phyloP scores from a whole-genome alignment of 2,888 invertebrate species.

The Antheraea yamamai region DNA sequence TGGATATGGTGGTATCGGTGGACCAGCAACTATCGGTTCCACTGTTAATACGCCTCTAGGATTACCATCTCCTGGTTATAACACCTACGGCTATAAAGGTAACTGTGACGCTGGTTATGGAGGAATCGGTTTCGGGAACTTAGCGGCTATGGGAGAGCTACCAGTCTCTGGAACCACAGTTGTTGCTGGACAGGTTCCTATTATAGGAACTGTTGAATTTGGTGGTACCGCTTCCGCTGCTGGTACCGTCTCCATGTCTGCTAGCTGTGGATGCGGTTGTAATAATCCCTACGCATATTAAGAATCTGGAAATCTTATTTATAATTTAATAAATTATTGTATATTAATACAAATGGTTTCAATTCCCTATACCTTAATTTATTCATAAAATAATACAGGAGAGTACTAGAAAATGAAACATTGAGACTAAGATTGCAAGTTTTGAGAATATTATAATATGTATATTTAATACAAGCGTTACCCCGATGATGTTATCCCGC shows the following conservation, averaged over 20 bases:
- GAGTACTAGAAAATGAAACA: not conserved
- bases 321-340: constrained; percentile 6
- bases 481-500: too few species aligned
- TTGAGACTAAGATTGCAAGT: too few species aligned
- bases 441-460: not conserved
- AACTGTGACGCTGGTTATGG: constrained; percentile 34
- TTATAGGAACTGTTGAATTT: constrained; percentile 36
- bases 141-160: constrained; percentile 42
- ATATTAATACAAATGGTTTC: not conserved
- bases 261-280: constrained; percentile 32
- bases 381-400: not conserved
- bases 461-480: not conserved
- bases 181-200: constrained; percentile 32
- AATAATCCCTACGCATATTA: constrained; percentile 19
- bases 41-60: constrained; percentile 12
- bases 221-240: constrained; percentile 31
- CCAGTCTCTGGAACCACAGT: constrained; percentile 43
- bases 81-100: constrained; percentile 16
- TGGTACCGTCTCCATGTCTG: constrained; percentile 31
- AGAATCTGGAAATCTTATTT: not conserved
- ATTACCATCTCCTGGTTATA: not conserved
- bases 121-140: constrained; percentile 38
- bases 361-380: not conserved
- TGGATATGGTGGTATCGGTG: constrained; percentile 25
- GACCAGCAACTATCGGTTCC: constrained; percentile 1